Evolutionary conservation across 2,113 vertebrate species (phyloP).

Genomic region (Oryzias woworae): DNA sequence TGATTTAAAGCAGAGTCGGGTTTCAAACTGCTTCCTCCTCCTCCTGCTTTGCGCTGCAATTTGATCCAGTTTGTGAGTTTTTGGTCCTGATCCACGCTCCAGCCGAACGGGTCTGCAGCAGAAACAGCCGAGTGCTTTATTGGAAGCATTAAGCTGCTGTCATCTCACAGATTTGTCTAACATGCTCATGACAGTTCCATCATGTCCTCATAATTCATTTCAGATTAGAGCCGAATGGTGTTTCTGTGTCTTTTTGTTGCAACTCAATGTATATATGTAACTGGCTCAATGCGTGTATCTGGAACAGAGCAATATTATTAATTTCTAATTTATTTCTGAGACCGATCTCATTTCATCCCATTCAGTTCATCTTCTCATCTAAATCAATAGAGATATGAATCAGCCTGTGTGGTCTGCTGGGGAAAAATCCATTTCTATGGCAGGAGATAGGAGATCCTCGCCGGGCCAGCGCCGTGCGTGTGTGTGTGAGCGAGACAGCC

Average conservation of each 20-base stretch:
- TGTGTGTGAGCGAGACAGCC: constrained; percentile 6
- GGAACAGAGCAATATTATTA: constrained; percentile 52
- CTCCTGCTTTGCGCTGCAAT: constrained; percentile 14
- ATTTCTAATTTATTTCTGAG: constrained; percentile 56
- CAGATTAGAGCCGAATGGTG: constrained; percentile 12
- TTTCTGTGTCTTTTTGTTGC: not conserved
- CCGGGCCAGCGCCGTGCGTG: constrained; percentile 11
- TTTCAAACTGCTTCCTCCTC: constrained; percentile 1
- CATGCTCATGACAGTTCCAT: constrained; percentile 16
- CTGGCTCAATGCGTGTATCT: constrained; percentile 35
- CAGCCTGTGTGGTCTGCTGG: constrained; percentile 58
- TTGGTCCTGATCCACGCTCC: not conserved
- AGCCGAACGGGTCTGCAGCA: constrained; percentile 18
- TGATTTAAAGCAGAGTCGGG: no score
- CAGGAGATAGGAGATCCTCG: constrained; percentile 60
- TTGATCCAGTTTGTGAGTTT: constrained; percentile 7
- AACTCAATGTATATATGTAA: constrained; percentile 19
- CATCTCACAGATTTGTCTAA: not conserved
- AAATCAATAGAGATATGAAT: constrained; percentile 71
- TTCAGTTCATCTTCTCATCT: constrained; percentile 65
- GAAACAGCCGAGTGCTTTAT: constrained; percentile 22
- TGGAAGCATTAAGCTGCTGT: constrained; percentile 18
- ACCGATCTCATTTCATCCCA: constrained; percentile 56
- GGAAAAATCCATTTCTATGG: constrained; percentile 61
- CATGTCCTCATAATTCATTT: constrained; percentile 28